Percentiles rank a stretch among this genome's conserved stretches.
Evolutionary conservation across 1,140 invertebrate species (phyloP).

Genomic region (Pachypeltis micranthus): DNA sequence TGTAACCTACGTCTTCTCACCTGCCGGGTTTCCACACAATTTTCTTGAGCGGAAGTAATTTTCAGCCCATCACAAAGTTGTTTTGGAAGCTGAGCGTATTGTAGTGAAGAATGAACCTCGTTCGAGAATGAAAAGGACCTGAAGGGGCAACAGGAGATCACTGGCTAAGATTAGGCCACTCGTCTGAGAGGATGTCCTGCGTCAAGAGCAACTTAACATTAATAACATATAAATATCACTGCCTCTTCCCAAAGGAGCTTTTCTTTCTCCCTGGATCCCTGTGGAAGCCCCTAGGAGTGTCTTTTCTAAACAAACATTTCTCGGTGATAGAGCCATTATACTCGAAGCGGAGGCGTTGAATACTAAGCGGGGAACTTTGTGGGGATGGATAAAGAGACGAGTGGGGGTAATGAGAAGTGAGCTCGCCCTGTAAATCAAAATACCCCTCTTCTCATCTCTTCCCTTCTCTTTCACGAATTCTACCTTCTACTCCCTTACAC

Average conservation of each 20-base stretch:
- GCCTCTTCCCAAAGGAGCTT: too few relatives aligned
- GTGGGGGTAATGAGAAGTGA: constrained; percentile 1
- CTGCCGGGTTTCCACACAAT: too few relatives aligned
- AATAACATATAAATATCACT: constrained; percentile 1
- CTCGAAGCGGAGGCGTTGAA: neutral
- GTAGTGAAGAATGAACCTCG: too few relatives aligned
- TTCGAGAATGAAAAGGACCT: too few relatives aligned
- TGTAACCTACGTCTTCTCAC: too few relatives aligned
- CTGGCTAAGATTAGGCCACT: neutral
- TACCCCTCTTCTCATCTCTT: neutral
- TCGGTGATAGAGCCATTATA: constrained; percentile 4
- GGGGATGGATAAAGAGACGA: neutral
- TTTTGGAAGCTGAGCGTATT: too few relatives aligned
- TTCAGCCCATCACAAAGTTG: too few relatives aligned
- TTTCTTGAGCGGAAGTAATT: too few relatives aligned
- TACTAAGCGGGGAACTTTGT: neutral
- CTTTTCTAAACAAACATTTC: constrained; percentile 5
- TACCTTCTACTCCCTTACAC: neutral
- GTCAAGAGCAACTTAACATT: constrained; percentile 1
- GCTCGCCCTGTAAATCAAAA: constrained; percentile 6
- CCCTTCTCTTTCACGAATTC: neutral
- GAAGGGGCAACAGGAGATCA: neutral
- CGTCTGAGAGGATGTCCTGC: neutral
- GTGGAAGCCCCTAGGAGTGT: neutral
- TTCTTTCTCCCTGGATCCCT: neutral